These are phyloP conservation scores for Patella ulyssiponensis DNA, from an alignment of 2,888 invertebrate species.

Conservation along the genomic window DNA sequence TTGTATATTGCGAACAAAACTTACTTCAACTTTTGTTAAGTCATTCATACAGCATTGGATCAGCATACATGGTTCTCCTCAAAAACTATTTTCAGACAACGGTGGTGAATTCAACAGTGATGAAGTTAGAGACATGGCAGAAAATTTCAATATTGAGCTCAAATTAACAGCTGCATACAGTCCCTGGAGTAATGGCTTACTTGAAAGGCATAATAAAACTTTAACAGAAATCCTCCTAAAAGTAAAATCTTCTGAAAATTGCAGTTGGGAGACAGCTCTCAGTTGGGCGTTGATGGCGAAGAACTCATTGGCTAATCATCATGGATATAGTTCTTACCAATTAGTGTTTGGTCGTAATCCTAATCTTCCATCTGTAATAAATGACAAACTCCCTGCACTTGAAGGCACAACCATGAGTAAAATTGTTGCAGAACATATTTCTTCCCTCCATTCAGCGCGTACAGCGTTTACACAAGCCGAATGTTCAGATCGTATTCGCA, in stretches of 20 bases:
- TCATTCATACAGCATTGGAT: constrained; percentile 27
- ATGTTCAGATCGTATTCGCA: constrained; percentile 18
- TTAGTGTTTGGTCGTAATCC: constrained; percentile 28
- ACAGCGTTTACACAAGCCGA: constrained; percentile 16
- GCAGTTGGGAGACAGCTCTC: constrained; percentile 28
- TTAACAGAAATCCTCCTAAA: constrained; percentile 29
- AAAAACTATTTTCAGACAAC: constrained; percentile 30
- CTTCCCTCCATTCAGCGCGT: constrained; percentile 4
- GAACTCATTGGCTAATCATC: constrained; percentile 16
- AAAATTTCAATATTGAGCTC: constrained; percentile 32
- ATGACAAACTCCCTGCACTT: constrained; percentile 24
- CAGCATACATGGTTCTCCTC: constrained; percentile 25
- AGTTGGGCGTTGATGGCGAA: constrained; percentile 24
- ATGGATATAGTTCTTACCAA: constrained; percentile 26
- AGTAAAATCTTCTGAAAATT: constrained; percentile 25
- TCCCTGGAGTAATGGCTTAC: constrained; percentile 20
- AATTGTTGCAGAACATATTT: constrained; percentile 20
- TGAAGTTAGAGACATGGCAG: constrained; percentile 31
- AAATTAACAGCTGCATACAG: constrained; percentile 21
- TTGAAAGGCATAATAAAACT: constrained; percentile 25
- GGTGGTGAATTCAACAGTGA: constrained; percentile 32
- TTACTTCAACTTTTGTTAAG: constrained; percentile 27
- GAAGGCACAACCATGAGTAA: constrained; percentile 24
- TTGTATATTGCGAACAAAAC: constrained; percentile 23
- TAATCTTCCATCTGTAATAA: constrained; percentile 26